Conservation (phyloP, 92 coral and sea anemone genomes). For the Anthopleura xanthogrammica region DNA sequence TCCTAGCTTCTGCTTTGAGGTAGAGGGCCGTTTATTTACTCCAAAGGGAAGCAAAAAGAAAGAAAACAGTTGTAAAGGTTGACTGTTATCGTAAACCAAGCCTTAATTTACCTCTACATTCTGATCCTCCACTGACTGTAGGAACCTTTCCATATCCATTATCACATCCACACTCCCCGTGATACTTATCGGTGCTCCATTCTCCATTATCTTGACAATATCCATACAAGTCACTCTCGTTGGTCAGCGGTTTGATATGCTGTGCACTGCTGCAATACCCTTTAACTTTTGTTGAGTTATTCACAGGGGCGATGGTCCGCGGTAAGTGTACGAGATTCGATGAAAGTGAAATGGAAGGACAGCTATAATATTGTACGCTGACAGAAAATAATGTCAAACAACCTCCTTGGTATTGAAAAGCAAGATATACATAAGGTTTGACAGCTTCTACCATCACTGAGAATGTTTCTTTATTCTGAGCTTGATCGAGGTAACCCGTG, state of each 20-base stretch:
- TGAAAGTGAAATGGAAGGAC: slow-evolving; percentile 45
- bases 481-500: background rate
- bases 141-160: slow-evolving; percentile 46
- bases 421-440: slow-evolving; percentile 42
- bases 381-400: slow-evolving; percentile 40
- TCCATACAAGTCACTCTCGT: slow-evolving; percentile 44
- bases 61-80: background rate
- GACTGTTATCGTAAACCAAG: background rate
- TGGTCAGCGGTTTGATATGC: slow-evolving; percentile 41
- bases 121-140: slow-evolving; percentile 35
- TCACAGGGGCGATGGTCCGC: slow-evolving; percentile 56
- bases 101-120: slow-evolving; percentile 3
- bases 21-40: background rate
- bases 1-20: too few relatives aligned
- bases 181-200: slow-evolving; percentile 39
- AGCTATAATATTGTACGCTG: slow-evolving; percentile 45
- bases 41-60: background rate
- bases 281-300: slow-evolving; percentile 34
- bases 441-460: slow-evolving; percentile 27
- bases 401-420: slow-evolving; percentile 57
- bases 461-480: background rate
- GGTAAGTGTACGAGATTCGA: slow-evolving; percentile 44
- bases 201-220: slow-evolving; percentile 53
- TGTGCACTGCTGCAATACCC: slow-evolving; percentile 38
- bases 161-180: slow-evolving; percentile 53